Evolutionary conservation across 2,888 invertebrate genomes (phyloP).

Genomic region (Mechanitis mazaeus): DNA sequence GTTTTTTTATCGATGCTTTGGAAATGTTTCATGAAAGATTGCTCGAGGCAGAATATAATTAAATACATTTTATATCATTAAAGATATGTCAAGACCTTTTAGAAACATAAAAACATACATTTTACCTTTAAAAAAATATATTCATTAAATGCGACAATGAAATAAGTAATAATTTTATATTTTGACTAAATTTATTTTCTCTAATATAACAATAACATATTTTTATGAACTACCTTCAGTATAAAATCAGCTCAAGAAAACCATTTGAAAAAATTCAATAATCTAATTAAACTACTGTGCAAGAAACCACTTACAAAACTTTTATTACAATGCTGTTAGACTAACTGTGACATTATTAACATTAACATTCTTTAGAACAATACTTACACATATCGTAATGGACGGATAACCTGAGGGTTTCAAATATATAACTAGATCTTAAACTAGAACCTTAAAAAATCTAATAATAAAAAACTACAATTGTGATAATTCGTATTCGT

Average conservation of each 20-base stretch:
- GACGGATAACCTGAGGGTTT: conserved; percentile 64
- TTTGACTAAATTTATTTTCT: background rate
- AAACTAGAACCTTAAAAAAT: conserved; percentile 1
- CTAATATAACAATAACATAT: conserved; percentile 12
- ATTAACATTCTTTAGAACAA: conserved; percentile 7
- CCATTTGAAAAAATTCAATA: background rate
- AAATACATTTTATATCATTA: too few relatives aligned
- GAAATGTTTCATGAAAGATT: too few relatives aligned
- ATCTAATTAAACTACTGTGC: conserved; percentile 2
- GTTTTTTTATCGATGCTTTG: too few relatives aligned
- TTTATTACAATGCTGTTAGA: background rate
- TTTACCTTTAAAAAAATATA: too few relatives aligned
- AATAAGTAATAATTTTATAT: too few relatives aligned
- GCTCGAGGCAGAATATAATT: too few relatives aligned
- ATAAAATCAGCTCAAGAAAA: conserved; percentile 7
- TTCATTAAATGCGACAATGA: too few relatives aligned
- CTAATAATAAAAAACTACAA: conserved; percentile 5
- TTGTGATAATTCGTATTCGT: conserved; percentile 4
- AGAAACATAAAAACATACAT: too few relatives aligned
- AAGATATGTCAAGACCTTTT: too few relatives aligned
- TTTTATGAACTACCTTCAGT: background rate
- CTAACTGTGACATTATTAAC: background rate
- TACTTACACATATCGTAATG: conserved; percentile 40
- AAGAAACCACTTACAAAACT: background rate
- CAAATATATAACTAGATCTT: conserved; percentile 37